These are phyloP conservation scores for Macrochelys suwanniensis DNA, from an alignment of 2,797 vertebrate genomes.

Conservation along the genomic window DNA sequence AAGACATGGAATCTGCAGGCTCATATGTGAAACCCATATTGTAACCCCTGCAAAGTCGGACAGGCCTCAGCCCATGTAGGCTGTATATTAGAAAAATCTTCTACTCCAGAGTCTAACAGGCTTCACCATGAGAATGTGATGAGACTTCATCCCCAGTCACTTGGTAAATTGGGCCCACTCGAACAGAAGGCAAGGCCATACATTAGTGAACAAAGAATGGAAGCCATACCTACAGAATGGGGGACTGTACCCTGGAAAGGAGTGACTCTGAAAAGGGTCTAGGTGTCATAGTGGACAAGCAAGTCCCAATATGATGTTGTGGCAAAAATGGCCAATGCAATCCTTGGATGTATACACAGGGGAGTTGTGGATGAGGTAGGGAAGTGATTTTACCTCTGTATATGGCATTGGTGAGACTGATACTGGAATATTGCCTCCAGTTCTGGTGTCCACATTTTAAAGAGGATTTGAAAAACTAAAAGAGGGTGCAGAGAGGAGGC, in stretches of 20 bases:
- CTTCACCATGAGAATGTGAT: neutral
- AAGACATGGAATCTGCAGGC: neutral
- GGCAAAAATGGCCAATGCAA: neutral
- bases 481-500: neutral
- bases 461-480: neutral
- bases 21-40: neutral
- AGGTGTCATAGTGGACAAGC: neutral
- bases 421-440: neutral
- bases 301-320: neutral
- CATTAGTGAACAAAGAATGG: neutral
- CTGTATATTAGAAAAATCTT: neutral
- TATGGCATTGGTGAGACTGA: neutral
- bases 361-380: neutral
- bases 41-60: neutral
- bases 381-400: neutral
- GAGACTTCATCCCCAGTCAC: no score
- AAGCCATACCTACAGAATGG: neutral
- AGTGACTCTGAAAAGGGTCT: neutral
- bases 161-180: neutral
- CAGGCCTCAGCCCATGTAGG: neutral
- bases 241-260: neutral
- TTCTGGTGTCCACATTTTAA: neutral
- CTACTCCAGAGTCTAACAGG: neutral
- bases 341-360: neutral
- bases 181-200: neutral